Evolutionary conservation across 2,888 invertebrate species (phyloP), one percentile per base, ranked within the genome.

Genomic region (Aphodius sticticus): DNA sequence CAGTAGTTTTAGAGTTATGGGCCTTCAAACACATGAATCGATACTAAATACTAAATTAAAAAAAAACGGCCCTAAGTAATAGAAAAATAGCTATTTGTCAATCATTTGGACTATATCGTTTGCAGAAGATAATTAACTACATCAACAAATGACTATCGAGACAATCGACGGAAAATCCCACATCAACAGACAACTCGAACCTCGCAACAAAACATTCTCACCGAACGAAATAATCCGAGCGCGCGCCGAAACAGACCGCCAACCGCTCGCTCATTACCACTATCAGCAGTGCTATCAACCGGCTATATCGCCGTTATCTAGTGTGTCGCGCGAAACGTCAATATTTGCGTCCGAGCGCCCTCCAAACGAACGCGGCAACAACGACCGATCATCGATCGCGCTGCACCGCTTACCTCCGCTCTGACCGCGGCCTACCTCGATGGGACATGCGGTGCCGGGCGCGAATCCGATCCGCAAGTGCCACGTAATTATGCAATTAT

Each of bases 401-500:
- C 53, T 7, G 9, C 53, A 53, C 53, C 7, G 53, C 9, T 12
- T 7, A 9, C 26, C 26, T 26, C 26, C 26, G 26, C n/a, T n/a
- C n/a, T n/a, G n/a, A n/a, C n/a, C n/a, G n/a, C n/a, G n/a, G n/a
- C n/a, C n/a, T n/a, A n/a, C n/a, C n/a, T n/a, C n/a, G n/a, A n/a
- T n/a, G n/a, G n/a, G n/a, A n/a, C n/a, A n/a, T n/a, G n/a, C 12
- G 53, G 4, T 53, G 53, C 53, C 53, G 53, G 53, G 53, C 53
- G 53, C 53, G 53, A 53, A 53, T 53, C 53, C 53, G 53, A 53
- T 53, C 53, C 2, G 9, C 53, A 53, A 53, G 53, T 53, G 53
- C 53, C 53, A 53, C 53, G 53, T 53, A 53, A 53, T 53, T 53
- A 53, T 53, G 53, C 53, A 53, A 53, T 53, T 53, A 53, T 53